A percentile compares a stretch with the other conserved stretches of the same genome.
Conservation (phyloP, 2,797 vertebrate species). For the Epinephelus awoara region DNA sequence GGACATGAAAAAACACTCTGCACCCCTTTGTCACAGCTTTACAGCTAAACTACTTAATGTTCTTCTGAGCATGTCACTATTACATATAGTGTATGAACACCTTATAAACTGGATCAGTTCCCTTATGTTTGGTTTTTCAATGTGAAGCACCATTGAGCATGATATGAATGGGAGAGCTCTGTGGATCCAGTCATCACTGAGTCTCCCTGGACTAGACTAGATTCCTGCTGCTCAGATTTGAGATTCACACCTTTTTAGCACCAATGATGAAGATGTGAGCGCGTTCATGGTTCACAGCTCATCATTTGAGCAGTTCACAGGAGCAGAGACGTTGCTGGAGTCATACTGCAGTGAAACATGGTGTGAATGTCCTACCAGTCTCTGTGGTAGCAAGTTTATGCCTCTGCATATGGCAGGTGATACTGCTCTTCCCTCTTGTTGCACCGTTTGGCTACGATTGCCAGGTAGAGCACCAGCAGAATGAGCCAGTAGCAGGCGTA, state of each 20-base stretch:
- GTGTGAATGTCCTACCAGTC: not conserved
- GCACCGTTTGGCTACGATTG: conserved; percentile 94
- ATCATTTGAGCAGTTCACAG: conserved; percentile 37
- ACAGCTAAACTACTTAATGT: conserved; percentile 36
- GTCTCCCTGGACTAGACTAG: conserved; percentile 12
- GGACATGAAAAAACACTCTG: not conserved
- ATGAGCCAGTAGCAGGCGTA: conserved; percentile 98
- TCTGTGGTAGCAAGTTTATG: conserved; percentile 74
- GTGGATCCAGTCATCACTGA: conserved; percentile 21
- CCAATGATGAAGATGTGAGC: conserved; percentile 64
- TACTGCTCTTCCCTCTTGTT: conserved; percentile 94
- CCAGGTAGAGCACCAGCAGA: conserved; percentile 94
- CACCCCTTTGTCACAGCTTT: conserved; percentile 18
- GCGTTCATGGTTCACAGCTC: conserved; percentile 36
- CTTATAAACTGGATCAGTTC: conserved; percentile 28
- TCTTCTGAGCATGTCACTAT: conserved; percentile 36
- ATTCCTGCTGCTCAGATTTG: conserved; percentile 41
- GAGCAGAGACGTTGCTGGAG: conserved; percentile 39
- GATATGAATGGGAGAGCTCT: conserved; percentile 30
- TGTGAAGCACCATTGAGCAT: conserved; percentile 63
- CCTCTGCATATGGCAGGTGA: conserved; percentile 90
- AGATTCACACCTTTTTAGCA: conserved; percentile 75
- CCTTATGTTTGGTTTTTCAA: conserved; percentile 48
- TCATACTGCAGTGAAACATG: conserved; percentile 39
- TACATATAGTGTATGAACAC: conserved; percentile 22